A percentile compares a stretch with the other conserved stretches of the same genome.
Evolutionary conservation across 1,140 invertebrate species (phyloP).

Genomic region (Lerema accius): DNA sequence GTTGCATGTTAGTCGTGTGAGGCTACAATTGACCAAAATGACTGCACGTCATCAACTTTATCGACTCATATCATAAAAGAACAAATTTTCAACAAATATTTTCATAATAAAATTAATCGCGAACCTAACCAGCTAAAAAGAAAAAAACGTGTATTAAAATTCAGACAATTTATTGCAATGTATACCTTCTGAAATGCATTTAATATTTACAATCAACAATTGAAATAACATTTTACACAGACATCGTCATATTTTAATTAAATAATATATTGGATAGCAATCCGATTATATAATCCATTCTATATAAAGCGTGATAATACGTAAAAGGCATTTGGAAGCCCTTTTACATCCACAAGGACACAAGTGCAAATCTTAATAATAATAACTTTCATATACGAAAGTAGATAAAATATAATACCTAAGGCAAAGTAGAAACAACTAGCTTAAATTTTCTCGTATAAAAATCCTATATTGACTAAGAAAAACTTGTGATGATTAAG

Average conservation of each 20-base stretch:
- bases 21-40: conserved; percentile 74
- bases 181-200: conserved; percentile 80
- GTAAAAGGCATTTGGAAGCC: conserved; percentile 65
- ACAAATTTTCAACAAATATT: conserved; percentile 30
- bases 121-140: conserved; percentile 62
- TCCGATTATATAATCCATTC: conserved; percentile 63
- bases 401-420: conserved; percentile 74
- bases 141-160: conserved; percentile 71
- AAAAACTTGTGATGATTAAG: conserved; percentile 81
- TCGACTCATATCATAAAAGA: conserved; percentile 50
- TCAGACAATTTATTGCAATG: conserved; percentile 80
- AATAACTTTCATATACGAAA: conserved; percentile 79
- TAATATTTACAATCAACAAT: conserved; percentile 79
- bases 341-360: conserved; percentile 80
- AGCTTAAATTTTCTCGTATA: conserved; percentile 75
- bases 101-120: conserved; percentile 45
- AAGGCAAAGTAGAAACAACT: conserved; percentile 80
- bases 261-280: conserved; percentile 72
- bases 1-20: conserved; percentile 80
- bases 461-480: conserved; percentile 81
- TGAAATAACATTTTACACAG: conserved; percentile 77
- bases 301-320: conserved; percentile 77
- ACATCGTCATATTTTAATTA: conserved; percentile 65
- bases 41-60: conserved; percentile 81
- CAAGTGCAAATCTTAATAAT: conserved; percentile 79